A percentile compares a stretch with the other conserved stretches of the same genome.
Evolutionary conservation across 2,888 invertebrate genomes (phyloP).

Genomic region (Ptychoptera contaminata): DNA sequence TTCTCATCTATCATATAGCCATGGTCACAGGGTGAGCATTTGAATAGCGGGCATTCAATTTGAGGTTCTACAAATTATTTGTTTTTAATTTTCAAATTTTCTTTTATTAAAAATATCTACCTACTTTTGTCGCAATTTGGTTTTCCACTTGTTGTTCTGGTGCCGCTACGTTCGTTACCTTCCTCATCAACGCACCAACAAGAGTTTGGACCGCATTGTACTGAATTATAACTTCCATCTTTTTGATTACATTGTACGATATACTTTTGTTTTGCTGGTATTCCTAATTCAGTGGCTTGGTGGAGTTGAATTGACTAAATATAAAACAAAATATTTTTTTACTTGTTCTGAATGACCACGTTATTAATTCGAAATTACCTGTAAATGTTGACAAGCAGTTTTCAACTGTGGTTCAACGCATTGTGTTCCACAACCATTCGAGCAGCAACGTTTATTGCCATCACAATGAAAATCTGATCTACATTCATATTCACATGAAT

Average conservation of each 20-base stretch:
- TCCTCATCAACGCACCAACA: conserved; percentile 70
- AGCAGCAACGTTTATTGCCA: conserved; percentile 57
- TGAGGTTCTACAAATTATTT: conserved; percentile 17
- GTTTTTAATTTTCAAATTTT: neutral
- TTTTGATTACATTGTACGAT: conserved; percentile 52
- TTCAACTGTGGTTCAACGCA: conserved; percentile 58
- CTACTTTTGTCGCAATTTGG: conserved; percentile 29
- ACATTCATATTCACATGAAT: conserved; percentile 62
- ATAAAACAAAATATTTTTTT: neutral
- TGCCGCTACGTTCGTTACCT: conserved; percentile 61
- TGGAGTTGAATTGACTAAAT: conserved; percentile 33
- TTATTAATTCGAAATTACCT: neutral
- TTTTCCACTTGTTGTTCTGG: conserved; percentile 32
- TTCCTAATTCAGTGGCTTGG: conserved; percentile 52
- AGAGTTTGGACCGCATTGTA: conserved; percentile 56
- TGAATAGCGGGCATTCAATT: conserved; percentile 28
- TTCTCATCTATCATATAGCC: conserved; percentile 43
- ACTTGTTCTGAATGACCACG: no score
- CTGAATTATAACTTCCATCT: conserved; percentile 50
- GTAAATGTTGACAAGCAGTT: conserved; percentile 56
- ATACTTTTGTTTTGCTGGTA: conserved; percentile 57
- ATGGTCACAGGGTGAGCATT: conserved; percentile 42
- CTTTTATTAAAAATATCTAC: neutral
- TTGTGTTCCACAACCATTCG: conserved; percentile 74
- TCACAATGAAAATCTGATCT: conserved; percentile 61